A percentile compares a stretch with the other conserved stretches of the same genome.
These are phyloP conservation scores for Hoplias malabaricus DNA, from an alignment of 2,113 vertebrate species.

Conservation along the genomic window DNA sequence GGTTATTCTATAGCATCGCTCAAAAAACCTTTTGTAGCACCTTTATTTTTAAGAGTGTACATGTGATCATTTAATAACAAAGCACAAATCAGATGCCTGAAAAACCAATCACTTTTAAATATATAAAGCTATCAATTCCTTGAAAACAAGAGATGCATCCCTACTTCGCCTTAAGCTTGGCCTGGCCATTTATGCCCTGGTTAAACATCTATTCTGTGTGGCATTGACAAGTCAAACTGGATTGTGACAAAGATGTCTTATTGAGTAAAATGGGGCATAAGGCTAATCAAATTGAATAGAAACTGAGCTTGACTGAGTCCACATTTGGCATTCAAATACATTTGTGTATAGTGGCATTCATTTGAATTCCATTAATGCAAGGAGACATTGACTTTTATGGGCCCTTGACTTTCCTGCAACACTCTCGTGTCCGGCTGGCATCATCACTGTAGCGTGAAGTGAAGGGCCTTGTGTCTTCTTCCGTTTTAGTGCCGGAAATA, in stretches of 20 bases:
- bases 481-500: conserved; percentile 62
- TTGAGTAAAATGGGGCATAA: not conserved
- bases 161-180: not conserved
- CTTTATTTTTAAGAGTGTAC: too few relatives aligned
- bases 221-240: not conserved
- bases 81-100: too few relatives aligned
- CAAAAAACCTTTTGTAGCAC: too few relatives aligned
- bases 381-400: conserved; percentile 44
- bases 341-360: not conserved
- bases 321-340: conserved; percentile 19
- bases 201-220: not conserved
- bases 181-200: not conserved
- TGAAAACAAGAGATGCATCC: not conserved
- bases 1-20: too few relatives aligned
- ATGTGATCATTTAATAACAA: too few relatives aligned
- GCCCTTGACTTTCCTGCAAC: conserved; percentile 61
- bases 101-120: too few relatives aligned
- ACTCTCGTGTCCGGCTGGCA: conserved; percentile 60
- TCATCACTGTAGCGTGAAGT: conserved; percentile 69
- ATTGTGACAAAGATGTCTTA: not conserved
- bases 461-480: conserved; percentile 60
- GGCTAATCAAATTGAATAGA: not conserved
- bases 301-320: not conserved
- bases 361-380: not conserved
- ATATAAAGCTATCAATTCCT: too few relatives aligned